Conservation (phyloP, 2,888 invertebrate genomes). For the Erebia aethiops region DNA sequence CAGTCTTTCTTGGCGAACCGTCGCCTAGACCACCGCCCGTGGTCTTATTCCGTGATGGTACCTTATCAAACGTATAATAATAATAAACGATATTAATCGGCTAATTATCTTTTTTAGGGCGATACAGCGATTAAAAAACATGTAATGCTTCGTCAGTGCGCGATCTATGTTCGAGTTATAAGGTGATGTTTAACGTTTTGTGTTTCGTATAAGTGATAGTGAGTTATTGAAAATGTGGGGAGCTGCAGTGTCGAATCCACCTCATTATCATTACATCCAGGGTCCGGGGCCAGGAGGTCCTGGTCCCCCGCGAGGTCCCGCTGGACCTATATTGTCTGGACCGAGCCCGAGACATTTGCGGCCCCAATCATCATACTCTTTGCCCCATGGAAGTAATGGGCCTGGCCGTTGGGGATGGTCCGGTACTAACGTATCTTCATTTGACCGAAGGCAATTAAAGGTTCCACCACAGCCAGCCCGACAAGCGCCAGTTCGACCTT, state of each 20-base stretch:
- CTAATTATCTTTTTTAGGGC: conserved; percentile 62
- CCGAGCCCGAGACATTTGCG: conserved; percentile 67
- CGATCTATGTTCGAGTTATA: conserved; percentile 62
- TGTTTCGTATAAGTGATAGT: conserved; percentile 41
- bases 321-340: conserved; percentile 67
- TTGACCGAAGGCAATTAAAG: conserved; percentile 75
- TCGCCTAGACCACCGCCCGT: conserved; percentile 70
- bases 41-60: conserved; percentile 55
- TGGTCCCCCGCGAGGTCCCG: conserved; percentile 63
- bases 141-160: conserved; percentile 67
- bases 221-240: conserved; percentile 74
- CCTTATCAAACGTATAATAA: conserved; percentile 58
- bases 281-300: conserved; percentile 61
- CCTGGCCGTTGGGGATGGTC: conserved; percentile 82
- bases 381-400: conserved; percentile 81
- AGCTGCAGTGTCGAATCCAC: conserved; percentile 74
- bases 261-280: conserved; percentile 75
- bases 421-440: conserved; percentile 79
- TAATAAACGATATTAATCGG: conserved; percentile 62
- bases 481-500: conserved; percentile 70
- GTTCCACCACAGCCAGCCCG: conserved; percentile 75
- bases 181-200: conserved; percentile 53
- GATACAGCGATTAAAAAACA: conserved; percentile 65
- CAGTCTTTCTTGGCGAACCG: conserved; percentile 75
- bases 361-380: conserved; percentile 79